phyloP scores from a whole-genome alignment of 2,797 vertebrate species.

The Liparis tanakae region DNA sequence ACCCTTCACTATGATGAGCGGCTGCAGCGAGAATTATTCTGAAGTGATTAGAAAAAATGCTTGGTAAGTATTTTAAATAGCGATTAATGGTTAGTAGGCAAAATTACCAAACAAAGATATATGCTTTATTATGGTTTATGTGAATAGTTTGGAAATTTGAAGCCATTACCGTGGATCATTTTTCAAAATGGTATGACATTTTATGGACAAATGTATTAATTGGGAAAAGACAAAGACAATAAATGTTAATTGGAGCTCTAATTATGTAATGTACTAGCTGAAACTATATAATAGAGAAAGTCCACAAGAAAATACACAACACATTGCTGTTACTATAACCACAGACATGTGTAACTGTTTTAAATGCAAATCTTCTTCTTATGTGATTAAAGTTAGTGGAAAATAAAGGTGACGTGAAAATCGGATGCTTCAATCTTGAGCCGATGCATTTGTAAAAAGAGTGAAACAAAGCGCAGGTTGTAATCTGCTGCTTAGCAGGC shows the following conservation, averaged over 20 bases:
- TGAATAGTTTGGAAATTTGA: background rate
- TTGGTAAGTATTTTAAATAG: background rate
- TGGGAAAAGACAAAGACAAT: background rate
- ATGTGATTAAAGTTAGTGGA: conserved; percentile 4
- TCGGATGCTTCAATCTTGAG: conserved; percentile 2
- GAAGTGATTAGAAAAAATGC: background rate
- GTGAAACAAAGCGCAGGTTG: background rate
- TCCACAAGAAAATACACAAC: conserved; percentile 3
- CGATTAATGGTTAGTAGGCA: background rate
- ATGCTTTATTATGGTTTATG: background rate
- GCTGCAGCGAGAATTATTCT: background rate
- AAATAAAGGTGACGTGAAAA: conserved; percentile 4
- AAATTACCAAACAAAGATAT: background rate
- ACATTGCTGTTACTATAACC: background rate
- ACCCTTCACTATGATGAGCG: conserved; percentile 72
- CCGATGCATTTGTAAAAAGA: background rate
- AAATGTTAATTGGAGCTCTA: background rate
- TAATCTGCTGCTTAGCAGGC: conserved; percentile 23
- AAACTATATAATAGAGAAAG: background rate
- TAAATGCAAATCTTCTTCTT: background rate
- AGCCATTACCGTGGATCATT: background rate
- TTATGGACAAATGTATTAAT: background rate
- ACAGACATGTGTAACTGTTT: background rate
- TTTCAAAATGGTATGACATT: background rate
- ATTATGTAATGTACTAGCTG: background rate